Evolutionary conservation across 2,797 vertebrate genomes (phyloP), one percentile per base, ranked within the genome.

Genomic region (Pseudomugil gertrudae): DNA sequence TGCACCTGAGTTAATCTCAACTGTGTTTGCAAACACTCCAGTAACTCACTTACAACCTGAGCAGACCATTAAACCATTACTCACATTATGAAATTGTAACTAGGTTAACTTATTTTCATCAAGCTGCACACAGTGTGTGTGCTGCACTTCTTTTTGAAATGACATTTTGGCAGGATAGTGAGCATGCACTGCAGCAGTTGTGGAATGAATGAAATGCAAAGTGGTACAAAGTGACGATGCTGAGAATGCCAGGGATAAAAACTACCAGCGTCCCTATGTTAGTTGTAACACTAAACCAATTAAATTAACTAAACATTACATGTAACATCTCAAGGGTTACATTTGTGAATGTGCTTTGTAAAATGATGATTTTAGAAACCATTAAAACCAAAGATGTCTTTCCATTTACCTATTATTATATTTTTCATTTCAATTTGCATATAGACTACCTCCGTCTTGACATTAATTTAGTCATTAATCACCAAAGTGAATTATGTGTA

Each of bases 171-270:
- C 79, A 63, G 32, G 6, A 85, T 66, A 67, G 57, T 29, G n/a
- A 26, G 29, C 45, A 35, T 47, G 19, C 27, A 9, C 54, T 63
- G 65, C 45, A 68, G 63, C 83, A 74, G 74, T 83, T 71, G 66
- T 17, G 0, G 38, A 71, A 73, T 29, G 43, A 76, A 78, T 63
- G 66, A 67, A 66, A 78, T 68, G 72, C 74, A 85, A 79, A 81
- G 51, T 57, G 66, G 50, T 65, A 63, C 57, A 33, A 17, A 68
- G 24, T 69, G 76, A 79, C 73, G 67, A 73, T 51, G 24, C 23
- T 23, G 2, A 47, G 30, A 50, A 66, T 64, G 71, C 36, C 69
- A 50, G 52, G 32, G 26, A 56, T 72, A 63, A 67, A 63, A 19
- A 23, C 26, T 60, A 53, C 58, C 21, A 17, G 26, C 50, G 9